These are phyloP conservation scores for Sesia apiformis DNA, from an alignment of 2,888 invertebrate species.

Conservation along the genomic window DNA sequence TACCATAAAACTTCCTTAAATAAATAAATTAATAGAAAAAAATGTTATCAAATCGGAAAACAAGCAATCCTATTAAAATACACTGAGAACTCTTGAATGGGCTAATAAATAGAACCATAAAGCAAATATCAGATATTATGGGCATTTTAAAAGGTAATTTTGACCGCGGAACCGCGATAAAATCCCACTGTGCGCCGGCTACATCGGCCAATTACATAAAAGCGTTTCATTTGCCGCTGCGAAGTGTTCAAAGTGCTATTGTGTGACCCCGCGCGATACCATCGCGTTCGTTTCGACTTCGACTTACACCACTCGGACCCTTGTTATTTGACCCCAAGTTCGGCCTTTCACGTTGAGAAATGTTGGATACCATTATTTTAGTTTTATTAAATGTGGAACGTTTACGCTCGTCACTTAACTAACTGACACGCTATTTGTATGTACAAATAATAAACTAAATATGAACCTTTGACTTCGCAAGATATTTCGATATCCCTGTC, in stretches of 20 bases:
- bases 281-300: conserved; percentile 19
- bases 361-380: conserved; percentile 4
- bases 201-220: conserved; percentile 49
- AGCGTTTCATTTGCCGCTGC: conserved; percentile 50
- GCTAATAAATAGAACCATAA: background rate
- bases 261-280: conserved; percentile 49
- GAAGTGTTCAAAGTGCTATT: conserved; percentile 58
- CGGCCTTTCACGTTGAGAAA: background rate
- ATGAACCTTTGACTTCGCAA: too few relatives aligned
- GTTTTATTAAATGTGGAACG: too few relatives aligned
- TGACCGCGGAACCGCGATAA: background rate
- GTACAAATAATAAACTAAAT: too few relatives aligned
- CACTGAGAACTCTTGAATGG: too few relatives aligned
- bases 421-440: too few relatives aligned
- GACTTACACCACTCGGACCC: background rate
- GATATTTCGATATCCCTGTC: too few relatives aligned
- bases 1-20: too few relatives aligned
- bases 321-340: background rate
- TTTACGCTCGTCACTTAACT: too few relatives aligned
- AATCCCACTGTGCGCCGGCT: conserved; percentile 28
- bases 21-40: too few relatives aligned
- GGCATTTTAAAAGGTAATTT: conserved; percentile 3
- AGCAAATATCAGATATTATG: background rate
- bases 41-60: too few relatives aligned
- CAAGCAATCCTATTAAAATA: too few relatives aligned